These are phyloP conservation scores for Oostethus manadensis DNA, from an alignment of 2,113 vertebrate species.

Conservation along the genomic window DNA sequence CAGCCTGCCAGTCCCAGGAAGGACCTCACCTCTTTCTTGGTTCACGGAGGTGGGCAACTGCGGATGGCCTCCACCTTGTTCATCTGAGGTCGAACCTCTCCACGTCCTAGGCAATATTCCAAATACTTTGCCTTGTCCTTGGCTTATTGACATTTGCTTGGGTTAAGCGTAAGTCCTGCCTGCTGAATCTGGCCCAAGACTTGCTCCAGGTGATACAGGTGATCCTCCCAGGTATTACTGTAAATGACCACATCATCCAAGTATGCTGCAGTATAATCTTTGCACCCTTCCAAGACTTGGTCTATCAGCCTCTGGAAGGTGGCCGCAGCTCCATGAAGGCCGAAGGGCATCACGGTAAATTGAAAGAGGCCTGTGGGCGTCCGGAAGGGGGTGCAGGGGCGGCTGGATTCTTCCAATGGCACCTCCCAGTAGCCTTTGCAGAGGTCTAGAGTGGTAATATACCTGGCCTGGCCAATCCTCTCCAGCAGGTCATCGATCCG, in stretches of 20 bases:
- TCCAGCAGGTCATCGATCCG: too few relatives aligned
- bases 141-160: conserved; percentile 5
- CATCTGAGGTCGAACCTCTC: too few relatives aligned
- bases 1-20: too few relatives aligned
- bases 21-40: too few relatives aligned
- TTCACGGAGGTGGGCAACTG: too few relatives aligned
- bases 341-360: background rate
- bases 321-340: background rate
- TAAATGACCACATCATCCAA: too few relatives aligned
- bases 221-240: too few relatives aligned
- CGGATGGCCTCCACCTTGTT: too few relatives aligned
- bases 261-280: too few relatives aligned
- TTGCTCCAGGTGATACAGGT: too few relatives aligned
- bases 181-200: too few relatives aligned
- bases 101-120: background rate
- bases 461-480: background rate
- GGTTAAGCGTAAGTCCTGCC: background rate
- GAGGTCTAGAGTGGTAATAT: background rate
- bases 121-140: background rate
- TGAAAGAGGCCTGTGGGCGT: conserved; percentile 2
- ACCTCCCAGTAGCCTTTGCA: conserved; percentile 20
- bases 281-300: too few relatives aligned
- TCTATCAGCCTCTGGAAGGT: conserved; percentile 7
- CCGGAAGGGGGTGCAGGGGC: background rate
- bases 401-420: background rate